A percentile compares a stretch with the other conserved stretches of the same genome.
Evolutionary conservation across 2,113 vertebrate genomes (phyloP).

Genomic region (Spheniscus mendiculus): DNA sequence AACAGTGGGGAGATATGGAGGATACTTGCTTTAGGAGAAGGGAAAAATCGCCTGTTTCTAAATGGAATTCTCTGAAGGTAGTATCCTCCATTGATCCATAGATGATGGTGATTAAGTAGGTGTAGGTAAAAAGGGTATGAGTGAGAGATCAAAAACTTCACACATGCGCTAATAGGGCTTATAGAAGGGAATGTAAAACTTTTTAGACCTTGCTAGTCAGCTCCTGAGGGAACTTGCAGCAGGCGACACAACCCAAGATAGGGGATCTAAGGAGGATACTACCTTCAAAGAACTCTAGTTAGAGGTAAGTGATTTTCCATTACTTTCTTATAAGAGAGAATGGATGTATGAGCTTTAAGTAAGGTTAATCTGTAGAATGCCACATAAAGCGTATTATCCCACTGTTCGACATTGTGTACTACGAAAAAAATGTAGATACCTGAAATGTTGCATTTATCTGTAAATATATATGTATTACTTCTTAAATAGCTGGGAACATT

Average conservation of each 20-base stretch:
- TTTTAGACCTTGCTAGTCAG: slow-evolving; percentile 75
- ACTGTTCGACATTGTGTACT: slow-evolving; percentile 70
- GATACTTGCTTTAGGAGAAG: slow-evolving; percentile 77
- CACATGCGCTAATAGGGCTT: slow-evolving; percentile 81
- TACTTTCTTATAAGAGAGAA: slow-evolving; percentile 44
- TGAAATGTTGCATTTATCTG: background rate
- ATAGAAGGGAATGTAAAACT: slow-evolving; percentile 74
- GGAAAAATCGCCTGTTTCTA: slow-evolving; percentile 71
- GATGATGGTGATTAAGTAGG: slow-evolving; percentile 20
- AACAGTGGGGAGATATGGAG: slow-evolving; percentile 68
- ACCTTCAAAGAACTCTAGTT: slow-evolving; percentile 80
- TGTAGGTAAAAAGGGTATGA: slow-evolving; percentile 31
- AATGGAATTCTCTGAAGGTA: slow-evolving; percentile 75
- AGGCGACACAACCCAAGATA: slow-evolving; percentile 81
- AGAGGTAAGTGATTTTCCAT: slow-evolving; percentile 80
- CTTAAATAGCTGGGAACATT: background rate
- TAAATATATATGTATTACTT: background rate
- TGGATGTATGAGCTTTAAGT: slow-evolving; percentile 11
- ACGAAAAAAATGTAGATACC: background rate
- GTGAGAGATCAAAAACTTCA: slow-evolving; percentile 39
- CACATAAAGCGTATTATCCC: slow-evolving; percentile 54
- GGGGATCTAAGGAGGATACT: slow-evolving; percentile 83
- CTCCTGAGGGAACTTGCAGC: slow-evolving; percentile 75
- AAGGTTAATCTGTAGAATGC: slow-evolving; percentile 23
- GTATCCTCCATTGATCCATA: slow-evolving; percentile 67